These are phyloP conservation scores for Pangasius djambal DNA, from an alignment of 2,797 vertebrate genomes.

Conservation along the genomic window DNA sequence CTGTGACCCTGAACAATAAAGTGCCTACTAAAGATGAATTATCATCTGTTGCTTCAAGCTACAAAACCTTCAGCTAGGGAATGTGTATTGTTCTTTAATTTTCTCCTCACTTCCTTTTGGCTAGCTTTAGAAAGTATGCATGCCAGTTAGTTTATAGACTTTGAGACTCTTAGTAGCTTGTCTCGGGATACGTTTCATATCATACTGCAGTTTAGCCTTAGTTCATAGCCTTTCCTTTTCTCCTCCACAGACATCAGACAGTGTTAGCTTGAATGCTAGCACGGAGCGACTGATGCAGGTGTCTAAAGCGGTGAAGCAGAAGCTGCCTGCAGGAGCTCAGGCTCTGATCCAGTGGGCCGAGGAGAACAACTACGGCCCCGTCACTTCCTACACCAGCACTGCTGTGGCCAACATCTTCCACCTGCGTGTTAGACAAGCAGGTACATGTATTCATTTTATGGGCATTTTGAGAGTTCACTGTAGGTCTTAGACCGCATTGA, in stretches of 20 bases:
- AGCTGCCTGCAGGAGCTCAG: constrained; percentile 81
- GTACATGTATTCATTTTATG: constrained; percentile 64
- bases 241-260: constrained; percentile 85
- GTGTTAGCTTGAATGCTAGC: constrained; percentile 81
- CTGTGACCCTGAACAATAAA: background rate
- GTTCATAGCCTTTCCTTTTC: constrained; percentile 34
- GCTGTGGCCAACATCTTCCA: constrained; percentile 88
- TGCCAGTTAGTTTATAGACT: background rate
- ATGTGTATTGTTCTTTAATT: background rate
- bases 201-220: background rate
- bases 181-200: background rate
- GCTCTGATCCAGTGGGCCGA: constrained; percentile 88
- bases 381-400: constrained; percentile 90
- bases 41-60: background rate
- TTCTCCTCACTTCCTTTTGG: background rate
- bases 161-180: background rate
- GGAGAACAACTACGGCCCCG: constrained; percentile 76
- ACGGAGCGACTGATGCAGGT: constrained; percentile 79
- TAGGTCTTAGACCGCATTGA: background rate
- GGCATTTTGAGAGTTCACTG: background rate
- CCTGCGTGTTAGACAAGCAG: constrained; percentile 82
- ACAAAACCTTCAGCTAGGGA: background rate
- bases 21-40: background rate
- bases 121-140: background rate
- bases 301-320: constrained; percentile 66